Conservation (phyloP, 2,797 vertebrate genomes). For the Lepilemur ruficaudatus region DNA sequence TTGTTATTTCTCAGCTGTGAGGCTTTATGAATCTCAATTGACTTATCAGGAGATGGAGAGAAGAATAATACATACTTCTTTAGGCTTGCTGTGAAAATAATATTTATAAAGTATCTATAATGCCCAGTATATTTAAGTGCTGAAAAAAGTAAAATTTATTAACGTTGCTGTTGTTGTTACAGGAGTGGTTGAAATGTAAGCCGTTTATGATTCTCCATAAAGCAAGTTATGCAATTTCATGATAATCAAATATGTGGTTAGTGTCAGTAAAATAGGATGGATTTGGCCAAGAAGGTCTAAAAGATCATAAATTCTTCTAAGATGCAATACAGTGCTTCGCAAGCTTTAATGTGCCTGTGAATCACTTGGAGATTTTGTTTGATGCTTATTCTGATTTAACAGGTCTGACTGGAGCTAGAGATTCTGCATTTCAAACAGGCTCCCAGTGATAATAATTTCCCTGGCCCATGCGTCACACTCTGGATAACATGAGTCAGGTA, state of each 20-base stretch:
- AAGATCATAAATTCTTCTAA: neutral
- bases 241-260: neutral
- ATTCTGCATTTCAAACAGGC: neutral
- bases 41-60: neutral
- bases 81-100: neutral
- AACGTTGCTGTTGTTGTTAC: neutral
- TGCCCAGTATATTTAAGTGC: neutral
- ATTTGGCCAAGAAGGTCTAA: neutral
- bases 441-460: neutral
- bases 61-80: neutral
- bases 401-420: neutral
- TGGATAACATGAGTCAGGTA: neutral
- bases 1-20: slow-evolving; percentile 13
- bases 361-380: neutral
- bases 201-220: neutral
- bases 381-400: neutral
- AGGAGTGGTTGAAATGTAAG: neutral
- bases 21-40: neutral
- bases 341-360: neutral
- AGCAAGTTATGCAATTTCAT: neutral
- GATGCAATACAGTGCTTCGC: neutral
- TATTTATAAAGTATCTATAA: neutral
- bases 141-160: neutral
- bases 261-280: neutral
- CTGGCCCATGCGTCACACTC: neutral